phyloP scores from a whole-genome alignment of 2,888 invertebrate genomes.

The Himalopsyche japonica region DNA sequence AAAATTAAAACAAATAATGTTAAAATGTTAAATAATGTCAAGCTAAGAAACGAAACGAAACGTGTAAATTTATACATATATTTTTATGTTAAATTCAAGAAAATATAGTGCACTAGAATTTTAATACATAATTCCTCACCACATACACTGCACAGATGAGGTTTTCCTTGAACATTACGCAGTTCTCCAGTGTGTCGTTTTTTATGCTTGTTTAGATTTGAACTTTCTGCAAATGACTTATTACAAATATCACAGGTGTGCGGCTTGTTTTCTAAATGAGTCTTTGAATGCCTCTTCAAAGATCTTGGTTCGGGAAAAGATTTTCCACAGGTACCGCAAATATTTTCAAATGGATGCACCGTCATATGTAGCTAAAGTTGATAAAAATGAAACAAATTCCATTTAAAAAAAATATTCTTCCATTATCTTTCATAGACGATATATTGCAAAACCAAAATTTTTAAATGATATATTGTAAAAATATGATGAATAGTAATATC shows the following conservation, averaged over 20 bases:
- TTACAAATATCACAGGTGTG: slow-evolving; percentile 55
- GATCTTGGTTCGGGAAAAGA: slow-evolving; percentile 51
- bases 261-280: slow-evolving; percentile 53
- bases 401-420: neutral
- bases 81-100: neutral
- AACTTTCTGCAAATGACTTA: slow-evolving; percentile 57
- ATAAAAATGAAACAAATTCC: neutral
- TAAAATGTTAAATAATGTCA: too few relatives aligned
- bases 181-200: slow-evolving; percentile 57
- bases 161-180: slow-evolving; percentile 52
- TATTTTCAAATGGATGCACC: slow-evolving; percentile 50
- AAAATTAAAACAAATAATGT: too few relatives aligned
- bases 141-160: slow-evolving; percentile 53
- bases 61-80: too few relatives aligned
- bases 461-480: too few relatives aligned
- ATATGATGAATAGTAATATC: too few relatives aligned
- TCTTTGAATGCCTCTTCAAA: slow-evolving; percentile 53
- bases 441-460: too few relatives aligned
- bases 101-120: neutral
- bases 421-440: too few relatives aligned
- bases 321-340: slow-evolving; percentile 51
- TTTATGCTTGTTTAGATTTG: slow-evolving; percentile 55
- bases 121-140: slow-evolving; percentile 40
- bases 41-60: too few relatives aligned
- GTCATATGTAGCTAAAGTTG: slow-evolving; percentile 50